A percentile compares a stretch with the other conserved stretches of the same genome.
phyloP scores from a whole-genome alignment of 2,113 vertebrate genomes.

The Melanocharis versteri region DNA sequence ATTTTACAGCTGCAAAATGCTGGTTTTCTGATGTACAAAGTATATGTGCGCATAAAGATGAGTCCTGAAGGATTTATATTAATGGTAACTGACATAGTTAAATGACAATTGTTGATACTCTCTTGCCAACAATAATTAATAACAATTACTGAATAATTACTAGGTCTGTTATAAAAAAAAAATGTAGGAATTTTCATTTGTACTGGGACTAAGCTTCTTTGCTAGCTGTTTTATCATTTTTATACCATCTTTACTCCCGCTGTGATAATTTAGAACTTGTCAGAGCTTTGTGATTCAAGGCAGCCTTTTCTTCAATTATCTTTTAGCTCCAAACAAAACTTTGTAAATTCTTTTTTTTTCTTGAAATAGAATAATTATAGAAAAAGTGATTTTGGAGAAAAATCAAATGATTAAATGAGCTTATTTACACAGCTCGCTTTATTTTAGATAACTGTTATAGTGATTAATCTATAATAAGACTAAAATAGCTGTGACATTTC shows the following conservation, averaged over 20 bases:
- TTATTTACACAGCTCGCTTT: not conserved
- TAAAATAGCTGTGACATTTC: not conserved
- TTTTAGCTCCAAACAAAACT: not conserved
- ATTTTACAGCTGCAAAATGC: not conserved
- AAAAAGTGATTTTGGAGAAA: not conserved
- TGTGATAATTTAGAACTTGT: constrained; percentile 17
- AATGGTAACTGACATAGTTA: not conserved
- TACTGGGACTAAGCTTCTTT: not conserved
- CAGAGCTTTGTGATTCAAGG: not conserved
- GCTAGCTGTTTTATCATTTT: not conserved
- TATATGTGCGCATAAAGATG: not conserved
- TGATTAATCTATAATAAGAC: not conserved
- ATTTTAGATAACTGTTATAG: not conserved
- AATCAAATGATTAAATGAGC: not conserved
- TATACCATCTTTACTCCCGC: not conserved
- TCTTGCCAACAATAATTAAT: not conserved
- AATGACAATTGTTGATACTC: not conserved
- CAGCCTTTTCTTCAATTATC: not conserved
- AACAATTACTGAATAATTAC: not conserved
- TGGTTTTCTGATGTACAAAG: not conserved
- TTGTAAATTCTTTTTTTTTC: not conserved
- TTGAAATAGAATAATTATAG: not conserved
- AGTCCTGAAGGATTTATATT: not conserved
- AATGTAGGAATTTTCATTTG: not conserved
- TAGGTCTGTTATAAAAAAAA: not conserved